These are phyloP conservation scores for Apus apus DNA, from an alignment of 2,113 vertebrate species.

Conservation along the genomic window DNA sequence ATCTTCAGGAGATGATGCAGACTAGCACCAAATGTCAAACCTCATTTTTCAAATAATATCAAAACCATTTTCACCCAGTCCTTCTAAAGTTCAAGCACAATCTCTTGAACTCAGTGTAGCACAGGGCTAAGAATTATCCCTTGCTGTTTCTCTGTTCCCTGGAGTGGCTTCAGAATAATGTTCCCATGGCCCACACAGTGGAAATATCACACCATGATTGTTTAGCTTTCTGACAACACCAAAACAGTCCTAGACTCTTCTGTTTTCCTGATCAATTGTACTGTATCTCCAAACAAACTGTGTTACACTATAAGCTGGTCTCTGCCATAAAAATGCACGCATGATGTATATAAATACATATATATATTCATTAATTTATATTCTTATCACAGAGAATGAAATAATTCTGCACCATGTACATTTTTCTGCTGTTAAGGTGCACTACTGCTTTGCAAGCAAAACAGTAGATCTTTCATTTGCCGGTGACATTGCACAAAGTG, in stretches of 20 bases:
- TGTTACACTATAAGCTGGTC: neutral
- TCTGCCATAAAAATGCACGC: slow-evolving; percentile 4
- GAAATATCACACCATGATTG: neutral
- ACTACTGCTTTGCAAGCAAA: slow-evolving; percentile 77
- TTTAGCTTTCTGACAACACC: slow-evolving; percentile 30
- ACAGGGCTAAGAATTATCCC: neutral
- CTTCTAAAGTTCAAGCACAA: neutral
- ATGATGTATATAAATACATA: neutral
- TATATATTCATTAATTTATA: slow-evolving; percentile 35
- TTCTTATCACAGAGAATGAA: slow-evolving; percentile 66
- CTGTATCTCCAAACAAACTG: neutral
- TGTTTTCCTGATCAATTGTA: slow-evolving; percentile 40
- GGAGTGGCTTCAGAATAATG: neutral
- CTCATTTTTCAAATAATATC: neutral
- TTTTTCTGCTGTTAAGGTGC: slow-evolving; percentile 67
- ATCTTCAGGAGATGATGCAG: neutral
- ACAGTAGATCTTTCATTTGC: slow-evolving; percentile 79
- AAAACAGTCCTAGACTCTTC: slow-evolving; percentile 21
- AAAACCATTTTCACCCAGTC: neutral
- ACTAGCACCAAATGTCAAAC: neutral
- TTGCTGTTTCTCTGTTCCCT: neutral
- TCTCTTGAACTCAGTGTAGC: neutral
- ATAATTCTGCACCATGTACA: slow-evolving; percentile 65
- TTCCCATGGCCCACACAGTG: neutral
- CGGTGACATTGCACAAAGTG: slow-evolving; percentile 78